Evolutionary conservation across 2,888 invertebrate species (phyloP), one percentile per base, ranked within the genome.

Genomic region (Heliconius hortense): DNA sequence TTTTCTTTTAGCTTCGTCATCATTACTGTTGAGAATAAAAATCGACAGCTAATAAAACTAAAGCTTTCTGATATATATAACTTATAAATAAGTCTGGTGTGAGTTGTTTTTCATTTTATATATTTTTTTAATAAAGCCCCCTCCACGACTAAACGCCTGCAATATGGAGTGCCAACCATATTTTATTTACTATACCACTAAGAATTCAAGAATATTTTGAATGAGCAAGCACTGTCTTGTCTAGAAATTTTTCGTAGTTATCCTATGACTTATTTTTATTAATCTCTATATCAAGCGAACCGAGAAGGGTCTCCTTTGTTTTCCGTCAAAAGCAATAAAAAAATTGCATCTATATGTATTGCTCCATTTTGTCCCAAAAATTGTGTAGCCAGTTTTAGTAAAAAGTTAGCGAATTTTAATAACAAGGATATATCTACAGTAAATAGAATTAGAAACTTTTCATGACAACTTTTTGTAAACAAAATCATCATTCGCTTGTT

Each of bases 1-100:
- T 74, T 74, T 59, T 56, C 68, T 71, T 15, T 63, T 35, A 24
- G 62, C 59, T 43, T 59, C n/a, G 63, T 64, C 56, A 60, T 70
- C 60, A 56, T 66, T 43, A 24, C 8, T 39, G 18, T 39, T 39
- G 15, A 35, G 64, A 35, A 24, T 39, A 39, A 24, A 66, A 64
- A n/a, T 35, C 21, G 13, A n/a, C 64, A 31, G 35, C 21, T 64
- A 64, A 62, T 62, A 62, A 28, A 62, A 62, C 62, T 28, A 28
- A 48, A 62, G 28, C 8, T 15, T 62, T 18, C 24, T 18, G 21
- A 24, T n/a, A 39, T 39, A 7, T 43, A 43, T 43, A 13, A 43
- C 39, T 21, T 48, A 48, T 1, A 48, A 4, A 48, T 48, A 48
- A 48, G 21, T 48, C 18, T 7, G 2, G 2, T 18, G 48, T 48